phyloP scores from a whole-genome alignment of 2,888 invertebrate species.

The Polydesmus complanatus region DNA sequence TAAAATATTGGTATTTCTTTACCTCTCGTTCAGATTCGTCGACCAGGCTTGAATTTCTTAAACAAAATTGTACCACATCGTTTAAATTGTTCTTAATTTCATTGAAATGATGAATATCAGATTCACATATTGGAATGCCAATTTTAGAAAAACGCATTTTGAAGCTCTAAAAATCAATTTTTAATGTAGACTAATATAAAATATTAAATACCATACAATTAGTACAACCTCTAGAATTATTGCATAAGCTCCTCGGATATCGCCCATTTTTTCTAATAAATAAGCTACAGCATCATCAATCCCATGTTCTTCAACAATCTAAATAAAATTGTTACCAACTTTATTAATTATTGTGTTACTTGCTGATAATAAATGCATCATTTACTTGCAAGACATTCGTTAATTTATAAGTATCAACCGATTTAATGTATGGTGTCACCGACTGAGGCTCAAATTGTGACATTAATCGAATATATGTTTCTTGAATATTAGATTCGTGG shows the following conservation, averaged over 20 bases:
- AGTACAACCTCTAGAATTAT: constrained; percentile 28
- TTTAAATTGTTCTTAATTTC: constrained; percentile 20
- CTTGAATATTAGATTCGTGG: constrained; percentile 37
- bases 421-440: constrained; percentile 41
- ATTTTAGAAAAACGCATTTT: background rate
- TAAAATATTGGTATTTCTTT: constrained; percentile 7
- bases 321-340: constrained; percentile 10
- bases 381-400: constrained; percentile 43
- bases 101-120: background rate
- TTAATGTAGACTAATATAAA: background rate
- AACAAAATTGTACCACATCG: constrained; percentile 36
- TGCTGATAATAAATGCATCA: too few species aligned
- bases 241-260: constrained; percentile 54
- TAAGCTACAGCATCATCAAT: constrained; percentile 53
- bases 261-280: constrained; percentile 58
- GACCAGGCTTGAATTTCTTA: constrained; percentile 36
- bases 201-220: background rate
- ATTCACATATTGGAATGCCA: constrained; percentile 21
- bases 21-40: constrained; percentile 37
- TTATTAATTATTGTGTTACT: too few species aligned
- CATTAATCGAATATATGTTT: constrained; percentile 48
- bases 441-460: constrained; percentile 42
- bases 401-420: constrained; percentile 44
- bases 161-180: constrained; percentile 7
- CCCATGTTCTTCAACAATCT: constrained; percentile 47